Percentiles rank a stretch among this genome's conserved stretches.
These are phyloP conservation scores for Enteromius unitaeniatus DNA, from an alignment of 2,797 vertebrate species.

Conservation along the genomic window DNA sequence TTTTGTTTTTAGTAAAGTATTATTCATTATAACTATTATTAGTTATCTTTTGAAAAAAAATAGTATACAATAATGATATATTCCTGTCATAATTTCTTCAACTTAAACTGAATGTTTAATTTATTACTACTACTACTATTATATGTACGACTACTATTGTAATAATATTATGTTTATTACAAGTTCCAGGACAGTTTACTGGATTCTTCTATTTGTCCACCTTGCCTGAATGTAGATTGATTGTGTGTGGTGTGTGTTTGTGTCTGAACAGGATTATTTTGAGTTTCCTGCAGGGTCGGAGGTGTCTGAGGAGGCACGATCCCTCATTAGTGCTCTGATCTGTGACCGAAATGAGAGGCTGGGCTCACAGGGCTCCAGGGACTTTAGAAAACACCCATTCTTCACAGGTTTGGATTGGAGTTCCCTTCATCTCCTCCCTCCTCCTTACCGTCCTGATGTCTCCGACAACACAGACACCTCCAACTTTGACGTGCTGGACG, in stretches of 20 bases:
- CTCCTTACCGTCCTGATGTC: constrained; percentile 82
- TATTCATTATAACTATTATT: no score
- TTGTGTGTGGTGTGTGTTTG: no score
- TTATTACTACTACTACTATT: no score
- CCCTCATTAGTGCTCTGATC: constrained; percentile 81
- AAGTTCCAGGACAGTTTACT: no score
- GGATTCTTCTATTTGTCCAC: no score
- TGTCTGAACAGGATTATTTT: constrained; percentile 79
- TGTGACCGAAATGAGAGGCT: constrained; percentile 80
- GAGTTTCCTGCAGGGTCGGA: constrained; percentile 75
- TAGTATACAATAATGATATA: no score
- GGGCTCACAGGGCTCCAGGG: constrained; percentile 75
- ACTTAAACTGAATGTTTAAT: neutral
- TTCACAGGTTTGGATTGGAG: constrained; percentile 84
- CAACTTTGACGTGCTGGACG: constrained; percentile 88
- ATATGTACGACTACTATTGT: no score
- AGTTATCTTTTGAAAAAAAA: no score
- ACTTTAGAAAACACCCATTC: constrained; percentile 82
- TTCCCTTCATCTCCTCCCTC: constrained; percentile 72
- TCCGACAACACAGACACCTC: constrained; percentile 85
- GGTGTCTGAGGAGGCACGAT: constrained; percentile 75
- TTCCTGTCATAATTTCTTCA: neutral
- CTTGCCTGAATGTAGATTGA: no score
- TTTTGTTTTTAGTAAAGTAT: no score
- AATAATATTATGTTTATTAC: no score